phyloP scores from a whole-genome alignment of 2,797 vertebrate genomes.

The Coregonus sp. region DNA sequence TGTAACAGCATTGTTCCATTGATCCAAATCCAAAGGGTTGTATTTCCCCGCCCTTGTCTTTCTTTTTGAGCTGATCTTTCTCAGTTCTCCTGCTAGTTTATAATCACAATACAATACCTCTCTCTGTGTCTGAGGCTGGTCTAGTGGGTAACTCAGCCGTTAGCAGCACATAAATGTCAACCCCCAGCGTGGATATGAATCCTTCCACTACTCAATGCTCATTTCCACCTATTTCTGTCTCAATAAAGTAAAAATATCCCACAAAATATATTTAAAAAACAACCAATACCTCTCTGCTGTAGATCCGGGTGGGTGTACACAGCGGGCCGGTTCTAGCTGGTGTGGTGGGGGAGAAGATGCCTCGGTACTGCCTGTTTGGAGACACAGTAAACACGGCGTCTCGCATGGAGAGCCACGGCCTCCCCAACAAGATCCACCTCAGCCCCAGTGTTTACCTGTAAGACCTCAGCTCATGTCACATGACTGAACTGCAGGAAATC shows the following conservation, averaged over 20 bases:
- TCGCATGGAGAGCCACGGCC: constrained; percentile 76
- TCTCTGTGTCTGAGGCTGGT: neutral
- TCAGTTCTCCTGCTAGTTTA: neutral
- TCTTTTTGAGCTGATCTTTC: neutral
- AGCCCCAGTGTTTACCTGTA: constrained; percentile 71
- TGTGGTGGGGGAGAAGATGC: constrained; percentile 80
- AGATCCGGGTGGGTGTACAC: constrained; percentile 78
- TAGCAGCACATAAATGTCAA: no score
- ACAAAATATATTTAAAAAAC: no score
- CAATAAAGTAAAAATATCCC: neutral
- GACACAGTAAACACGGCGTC: constrained; percentile 79
- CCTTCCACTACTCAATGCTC: no score
- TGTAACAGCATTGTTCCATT: no score
- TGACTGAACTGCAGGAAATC: no score
- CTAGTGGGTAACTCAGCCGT: no score
- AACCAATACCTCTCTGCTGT: neutral
- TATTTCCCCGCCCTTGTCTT: neutral
- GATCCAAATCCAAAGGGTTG: no score
- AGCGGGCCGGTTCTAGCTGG: constrained; percentile 74
- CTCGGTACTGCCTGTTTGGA: constrained; percentile 79
- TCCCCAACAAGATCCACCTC: constrained; percentile 77
- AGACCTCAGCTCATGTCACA: neutral
- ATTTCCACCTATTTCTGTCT: neutral
- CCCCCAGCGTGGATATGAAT: no score
- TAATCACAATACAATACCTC: neutral